Conservation (phyloP, 2,113 vertebrate species). For the Oncorhynchus kisutch region DNA sequence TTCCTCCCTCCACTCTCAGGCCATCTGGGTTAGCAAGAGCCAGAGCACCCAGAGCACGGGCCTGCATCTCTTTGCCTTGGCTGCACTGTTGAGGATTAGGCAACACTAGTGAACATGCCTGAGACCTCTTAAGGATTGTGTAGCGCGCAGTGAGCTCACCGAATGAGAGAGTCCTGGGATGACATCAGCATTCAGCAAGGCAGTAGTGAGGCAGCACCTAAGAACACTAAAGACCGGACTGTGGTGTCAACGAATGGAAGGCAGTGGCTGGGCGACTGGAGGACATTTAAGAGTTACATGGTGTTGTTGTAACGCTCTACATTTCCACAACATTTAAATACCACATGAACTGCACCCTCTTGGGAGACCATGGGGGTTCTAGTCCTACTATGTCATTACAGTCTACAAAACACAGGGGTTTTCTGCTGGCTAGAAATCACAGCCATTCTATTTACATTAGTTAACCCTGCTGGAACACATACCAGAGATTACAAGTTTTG, state of each 20-base stretch:
- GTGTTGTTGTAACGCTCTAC: background rate
- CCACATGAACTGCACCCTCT: constrained; percentile 32
- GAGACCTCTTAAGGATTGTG: constrained; percentile 26
- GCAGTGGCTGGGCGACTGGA: background rate
- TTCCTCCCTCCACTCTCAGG: constrained; percentile 49
- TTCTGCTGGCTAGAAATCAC: constrained; percentile 40
- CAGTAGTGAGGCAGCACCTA: background rate
- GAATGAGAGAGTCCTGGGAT: constrained; percentile 7
- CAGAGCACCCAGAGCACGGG: constrained; percentile 5
- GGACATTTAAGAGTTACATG: constrained; percentile 37
- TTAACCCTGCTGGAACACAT: constrained; percentile 28
- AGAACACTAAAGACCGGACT: background rate
- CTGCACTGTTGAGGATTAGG: constrained; percentile 39
- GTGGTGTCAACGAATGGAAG: constrained; percentile 12
- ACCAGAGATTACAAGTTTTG: constrained; percentile 20
- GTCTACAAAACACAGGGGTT: constrained; percentile 29
- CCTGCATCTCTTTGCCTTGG: constrained; percentile 12
- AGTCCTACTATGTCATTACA: constrained; percentile 6
- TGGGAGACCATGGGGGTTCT: constrained; percentile 9
- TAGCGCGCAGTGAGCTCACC: constrained; percentile 29
- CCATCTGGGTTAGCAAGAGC: constrained; percentile 37
- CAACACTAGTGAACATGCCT: constrained; percentile 51
- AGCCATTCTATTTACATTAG: constrained; percentile 12
- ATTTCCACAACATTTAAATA: constrained; percentile 17
- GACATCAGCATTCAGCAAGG: constrained; percentile 30